Conservation (phyloP, 1,140 invertebrate genomes). For the Listronotus bonariensis region DNA sequence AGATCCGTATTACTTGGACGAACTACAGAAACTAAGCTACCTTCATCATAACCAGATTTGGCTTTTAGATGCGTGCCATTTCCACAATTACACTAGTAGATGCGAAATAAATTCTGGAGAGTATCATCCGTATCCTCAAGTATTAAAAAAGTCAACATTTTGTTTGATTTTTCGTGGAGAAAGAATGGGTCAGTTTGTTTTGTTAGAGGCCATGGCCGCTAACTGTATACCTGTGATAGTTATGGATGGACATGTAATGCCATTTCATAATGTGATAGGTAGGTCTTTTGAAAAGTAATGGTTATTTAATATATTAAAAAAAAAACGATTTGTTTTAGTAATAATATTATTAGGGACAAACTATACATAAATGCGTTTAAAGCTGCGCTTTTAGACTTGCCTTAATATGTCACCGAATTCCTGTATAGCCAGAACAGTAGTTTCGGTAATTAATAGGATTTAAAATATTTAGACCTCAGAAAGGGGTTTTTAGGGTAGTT, state of each 20-base stretch:
- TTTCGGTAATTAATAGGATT: too few species aligned
- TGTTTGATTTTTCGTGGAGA: constrained; percentile 75
- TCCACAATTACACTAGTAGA: constrained; percentile 67
- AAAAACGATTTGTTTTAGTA: too few species aligned
- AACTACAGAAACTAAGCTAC: constrained; percentile 67
- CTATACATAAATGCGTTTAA: too few species aligned
- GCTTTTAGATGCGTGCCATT: constrained; percentile 64
- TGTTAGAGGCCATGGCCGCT: constrained; percentile 82
- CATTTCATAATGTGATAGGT: constrained; percentile 76
- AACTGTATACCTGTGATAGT: constrained; percentile 87
- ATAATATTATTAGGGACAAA: too few species aligned
- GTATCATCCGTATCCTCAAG: constrained; percentile 76
- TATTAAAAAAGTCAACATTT: constrained; percentile 76
- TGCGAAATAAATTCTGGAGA: constrained; percentile 67
- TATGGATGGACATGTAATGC: constrained; percentile 79
- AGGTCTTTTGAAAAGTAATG: neutral
- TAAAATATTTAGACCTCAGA: too few species aligned
- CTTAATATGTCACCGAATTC: too few species aligned
- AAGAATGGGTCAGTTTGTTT: constrained; percentile 72
- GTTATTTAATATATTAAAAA: neutral
- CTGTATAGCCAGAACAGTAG: too few species aligned
- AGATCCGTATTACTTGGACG: constrained; percentile 72
- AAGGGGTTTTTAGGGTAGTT: too few species aligned
- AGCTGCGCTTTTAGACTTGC: too few species aligned
- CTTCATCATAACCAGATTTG: constrained; percentile 66